These are phyloP conservation scores for Tragopan temminckii DNA, from an alignment of 2,797 vertebrate species.

Conservation along the genomic window DNA sequence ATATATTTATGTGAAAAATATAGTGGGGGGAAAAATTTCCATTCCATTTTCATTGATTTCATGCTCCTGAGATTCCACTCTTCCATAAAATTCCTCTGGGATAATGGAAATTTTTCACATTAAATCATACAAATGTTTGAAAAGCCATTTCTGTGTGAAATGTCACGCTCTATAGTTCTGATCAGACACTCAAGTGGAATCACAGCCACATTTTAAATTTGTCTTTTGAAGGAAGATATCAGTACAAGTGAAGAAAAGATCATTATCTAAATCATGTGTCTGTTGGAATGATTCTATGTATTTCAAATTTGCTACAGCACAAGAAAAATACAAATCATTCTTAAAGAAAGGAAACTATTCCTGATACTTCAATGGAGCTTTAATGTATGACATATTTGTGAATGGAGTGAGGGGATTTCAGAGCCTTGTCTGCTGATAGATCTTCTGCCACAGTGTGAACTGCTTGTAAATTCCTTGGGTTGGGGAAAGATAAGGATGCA, in stretches of 20 bases:
- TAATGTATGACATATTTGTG: background rate
- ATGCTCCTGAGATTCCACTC: background rate
- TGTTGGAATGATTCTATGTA: background rate
- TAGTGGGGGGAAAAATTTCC: background rate
- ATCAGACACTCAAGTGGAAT: background rate
- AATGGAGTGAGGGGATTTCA: background rate
- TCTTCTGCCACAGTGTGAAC: background rate
- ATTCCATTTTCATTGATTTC: background rate
- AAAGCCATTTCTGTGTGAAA: conserved; percentile 16
- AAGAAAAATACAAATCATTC: background rate
- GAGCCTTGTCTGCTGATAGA: background rate
- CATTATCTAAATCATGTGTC: background rate
- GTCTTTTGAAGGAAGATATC: background rate
- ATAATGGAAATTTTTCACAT: conserved; percentile 30
- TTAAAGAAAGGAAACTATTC: background rate
- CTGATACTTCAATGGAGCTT: background rate
- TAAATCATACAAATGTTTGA: background rate
- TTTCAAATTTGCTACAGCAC: background rate
- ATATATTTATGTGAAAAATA: background rate
- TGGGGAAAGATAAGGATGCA: background rate
- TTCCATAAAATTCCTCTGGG: conserved; percentile 14
- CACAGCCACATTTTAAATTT: background rate
- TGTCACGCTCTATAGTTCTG: background rate
- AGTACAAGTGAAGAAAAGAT: background rate
- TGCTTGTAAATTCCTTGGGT: background rate